Conservation (phyloP, 2,113 vertebrate genomes). For the Pteruthius melanotis region DNA sequence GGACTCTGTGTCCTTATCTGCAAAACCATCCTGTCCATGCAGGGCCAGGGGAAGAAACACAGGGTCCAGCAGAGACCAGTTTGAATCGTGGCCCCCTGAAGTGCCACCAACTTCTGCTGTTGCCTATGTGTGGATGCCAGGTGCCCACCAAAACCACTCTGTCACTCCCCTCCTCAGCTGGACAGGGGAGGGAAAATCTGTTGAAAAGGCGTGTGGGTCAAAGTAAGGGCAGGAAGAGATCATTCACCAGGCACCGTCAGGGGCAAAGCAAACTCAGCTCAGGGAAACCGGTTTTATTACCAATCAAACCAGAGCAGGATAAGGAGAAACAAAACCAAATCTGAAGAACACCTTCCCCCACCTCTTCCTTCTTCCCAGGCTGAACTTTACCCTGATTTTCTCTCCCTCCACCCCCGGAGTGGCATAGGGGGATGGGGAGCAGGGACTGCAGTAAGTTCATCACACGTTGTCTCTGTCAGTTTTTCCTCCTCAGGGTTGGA, state of each 20-base stretch:
- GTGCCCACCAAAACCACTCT: not conserved
- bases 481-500: not conserved
- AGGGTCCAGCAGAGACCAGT: not conserved
- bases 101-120: not conserved
- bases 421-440: accelerated
- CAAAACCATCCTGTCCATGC: not conserved
- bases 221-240: not conserved
- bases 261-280: not conserved
- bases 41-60: not conserved
- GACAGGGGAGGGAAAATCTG: not conserved
- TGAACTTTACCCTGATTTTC: not conserved
- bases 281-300: not conserved
- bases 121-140: not conserved
- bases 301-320: not conserved
- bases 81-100: not conserved
- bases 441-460: not conserved
- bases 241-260: accelerated
- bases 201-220: not conserved
- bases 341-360: not conserved
- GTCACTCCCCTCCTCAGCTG: not conserved
- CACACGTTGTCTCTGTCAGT: accelerated
- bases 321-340: not conserved
- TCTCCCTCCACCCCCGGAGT: not conserved
- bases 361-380: not conserved
- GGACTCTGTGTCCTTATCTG: not conserved